These are phyloP conservation scores for Palloptera scutellata DNA, from an alignment of 2,888 invertebrate genomes.

Conservation along the genomic window DNA sequence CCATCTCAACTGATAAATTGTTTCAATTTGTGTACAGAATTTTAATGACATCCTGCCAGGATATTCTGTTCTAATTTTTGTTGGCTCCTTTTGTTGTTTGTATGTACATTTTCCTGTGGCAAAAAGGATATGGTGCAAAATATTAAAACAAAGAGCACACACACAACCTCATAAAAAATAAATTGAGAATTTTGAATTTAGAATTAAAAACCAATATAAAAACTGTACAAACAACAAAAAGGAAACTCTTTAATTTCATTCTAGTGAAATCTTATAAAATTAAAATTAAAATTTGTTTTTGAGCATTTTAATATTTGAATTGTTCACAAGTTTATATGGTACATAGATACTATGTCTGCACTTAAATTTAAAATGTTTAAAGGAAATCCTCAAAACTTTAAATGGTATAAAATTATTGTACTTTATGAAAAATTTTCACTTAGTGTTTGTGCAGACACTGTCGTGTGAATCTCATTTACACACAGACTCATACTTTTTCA, in stretches of 20 bases:
- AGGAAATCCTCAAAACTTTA: no score
- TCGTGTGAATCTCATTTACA: no score
- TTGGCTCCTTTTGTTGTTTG: not conserved
- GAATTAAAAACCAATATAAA: not conserved
- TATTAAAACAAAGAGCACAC: not conserved
- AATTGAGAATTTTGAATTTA: slow-evolving; percentile 3
- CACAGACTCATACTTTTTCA: no score
- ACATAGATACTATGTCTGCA: no score
- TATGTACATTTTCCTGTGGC: not conserved
- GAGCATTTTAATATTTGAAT: no score
- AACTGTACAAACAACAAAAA: not conserved
- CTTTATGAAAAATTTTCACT: no score
- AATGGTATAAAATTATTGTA: no score
- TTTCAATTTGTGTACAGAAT: slow-evolving; percentile 31
- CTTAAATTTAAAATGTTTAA: no score
- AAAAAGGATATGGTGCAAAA: not conserved
- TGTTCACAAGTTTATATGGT: no score
- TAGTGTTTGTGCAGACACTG: no score
- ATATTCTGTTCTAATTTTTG: not conserved
- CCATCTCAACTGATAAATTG: slow-evolving; percentile 34
- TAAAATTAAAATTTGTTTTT: no score
- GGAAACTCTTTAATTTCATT: not conserved
- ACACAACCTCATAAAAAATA: not conserved
- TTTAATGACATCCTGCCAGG: slow-evolving; percentile 30
- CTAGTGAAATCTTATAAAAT: no score